Base-by-base conservation (phyloP, 2,797 vertebrate genomes). In the Falco berigora region DNA sequence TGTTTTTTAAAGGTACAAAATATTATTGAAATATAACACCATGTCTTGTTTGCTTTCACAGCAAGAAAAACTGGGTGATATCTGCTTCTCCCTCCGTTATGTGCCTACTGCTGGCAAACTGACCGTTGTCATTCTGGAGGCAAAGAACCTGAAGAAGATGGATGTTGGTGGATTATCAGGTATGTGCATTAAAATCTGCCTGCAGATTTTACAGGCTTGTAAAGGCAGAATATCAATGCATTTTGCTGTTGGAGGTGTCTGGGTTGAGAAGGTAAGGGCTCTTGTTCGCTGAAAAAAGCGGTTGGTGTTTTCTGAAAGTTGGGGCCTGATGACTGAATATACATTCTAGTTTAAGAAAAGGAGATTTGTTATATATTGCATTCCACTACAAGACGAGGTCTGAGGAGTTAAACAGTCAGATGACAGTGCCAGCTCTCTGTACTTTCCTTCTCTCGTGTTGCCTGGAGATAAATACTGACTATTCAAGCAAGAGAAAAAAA, bases 111-210 rank as follows among this genome's bases (percentile, higher is more conserved):
- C 99, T 74, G 99, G 99, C 83, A 99, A 99, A 94, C 98, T 99
- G 97, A 99, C 99, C 40, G 99, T 99, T 63, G 99, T 99, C 97
- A 97, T 99, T 95, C 98, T 99, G 74, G 99, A 99, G 98, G 99
- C 99, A 50, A 99, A 99, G 97, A 99, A 99, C 98, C 98, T 99
- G 98, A 99, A 99, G 98, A 99, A 99, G 98, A 99, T 99, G 99
- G 99, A 99, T 46, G 99, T 99, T 8, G 99, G 99, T 86, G 99
- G 99, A 86, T 98, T 99, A 97, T 99, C 99, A 98, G 99, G 99
- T 99, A 98, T 96, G 98, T 94, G 94, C 56, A 76, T 86, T 34
- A 90, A 92, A 94, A 96, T 88, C 64, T 77, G 36, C 78, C 74
- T 86, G 23, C 82, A 84, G 80, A 50, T 73, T 84, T 79, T 78